A percentile compares a stretch with the other conserved stretches of the same genome.
Evolutionary conservation across 2,888 invertebrate species (phyloP).

Genomic region (Athrips mouffetella): DNA sequence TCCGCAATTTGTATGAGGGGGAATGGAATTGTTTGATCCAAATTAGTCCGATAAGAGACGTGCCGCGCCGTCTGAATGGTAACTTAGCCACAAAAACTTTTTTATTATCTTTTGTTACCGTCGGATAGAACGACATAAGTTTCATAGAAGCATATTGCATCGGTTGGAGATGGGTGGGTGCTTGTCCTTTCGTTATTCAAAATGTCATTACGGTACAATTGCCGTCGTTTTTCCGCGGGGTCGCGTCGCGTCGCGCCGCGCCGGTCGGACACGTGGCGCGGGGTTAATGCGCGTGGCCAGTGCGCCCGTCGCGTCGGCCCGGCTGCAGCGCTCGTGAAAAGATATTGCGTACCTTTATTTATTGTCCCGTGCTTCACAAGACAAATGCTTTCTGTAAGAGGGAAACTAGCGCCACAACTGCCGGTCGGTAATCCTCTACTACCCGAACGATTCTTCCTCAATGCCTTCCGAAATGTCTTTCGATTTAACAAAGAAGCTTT

Average conservation of each 20-base stretch:
- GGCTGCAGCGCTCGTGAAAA: slow-evolving; percentile 31
- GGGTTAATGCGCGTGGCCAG: slow-evolving; percentile 37
- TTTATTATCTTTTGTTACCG: slow-evolving; percentile 50
- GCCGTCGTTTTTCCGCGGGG: slow-evolving; percentile 39
- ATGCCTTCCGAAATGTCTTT: slow-evolving; percentile 58
- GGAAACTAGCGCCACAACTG: slow-evolving; percentile 48
- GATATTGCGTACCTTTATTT: slow-evolving; percentile 59
- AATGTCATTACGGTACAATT: slow-evolving; percentile 38
- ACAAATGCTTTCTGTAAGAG: slow-evolving; percentile 53
- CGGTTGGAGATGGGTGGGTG: slow-evolving; percentile 28
- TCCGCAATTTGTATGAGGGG: slow-evolving; percentile 61
- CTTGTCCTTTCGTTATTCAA: slow-evolving; percentile 41
- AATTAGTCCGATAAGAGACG: slow-evolving; percentile 70
- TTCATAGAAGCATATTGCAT: slow-evolving; percentile 36
- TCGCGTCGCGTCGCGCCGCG: slow-evolving; percentile 23
- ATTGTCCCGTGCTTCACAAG: slow-evolving; percentile 51
- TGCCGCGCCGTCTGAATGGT: slow-evolving; percentile 50
- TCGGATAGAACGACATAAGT: slow-evolving; percentile 34
- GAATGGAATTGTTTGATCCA: slow-evolving; percentile 70
- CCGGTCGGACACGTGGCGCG: slow-evolving; percentile 35
- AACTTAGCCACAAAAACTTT: slow-evolving; percentile 50
- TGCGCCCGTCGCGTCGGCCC: slow-evolving; percentile 26
- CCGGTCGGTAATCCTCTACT: slow-evolving; percentile 54
- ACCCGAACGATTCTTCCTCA: slow-evolving; percentile 54
- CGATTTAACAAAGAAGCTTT: slow-evolving; percentile 71